Evolutionary conservation across 2,113 vertebrate species (phyloP).

Genomic region (Pangasianodon hypophthalmus): DNA sequence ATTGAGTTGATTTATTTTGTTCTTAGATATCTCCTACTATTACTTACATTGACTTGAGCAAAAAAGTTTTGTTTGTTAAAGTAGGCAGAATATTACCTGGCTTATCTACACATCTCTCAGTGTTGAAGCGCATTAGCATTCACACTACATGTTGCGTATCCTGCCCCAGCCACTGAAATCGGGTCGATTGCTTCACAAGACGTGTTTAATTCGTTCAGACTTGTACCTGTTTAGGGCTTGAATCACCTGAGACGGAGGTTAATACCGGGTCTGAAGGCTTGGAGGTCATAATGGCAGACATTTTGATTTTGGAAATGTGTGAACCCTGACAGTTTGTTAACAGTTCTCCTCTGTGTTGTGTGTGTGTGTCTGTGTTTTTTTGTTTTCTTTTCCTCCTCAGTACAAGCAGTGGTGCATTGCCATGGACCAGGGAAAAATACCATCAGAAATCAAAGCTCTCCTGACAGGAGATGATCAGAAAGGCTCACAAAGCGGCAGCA

Average conservation of each 20-base stretch:
- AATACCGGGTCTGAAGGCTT: not conserved
- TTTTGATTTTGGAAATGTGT: not conserved
- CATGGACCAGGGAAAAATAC: constrained; percentile 99
- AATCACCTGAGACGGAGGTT: not conserved
- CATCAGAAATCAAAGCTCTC: constrained; percentile 95
- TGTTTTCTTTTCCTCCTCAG: constrained; percentile 61
- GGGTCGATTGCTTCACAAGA: no score
- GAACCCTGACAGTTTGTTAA: not conserved
- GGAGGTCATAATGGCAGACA: not conserved
- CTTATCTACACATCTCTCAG: no score
- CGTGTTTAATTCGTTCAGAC: no score
- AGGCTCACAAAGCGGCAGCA: constrained; percentile 73
- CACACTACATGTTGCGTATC: no score
- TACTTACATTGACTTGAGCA: not conserved
- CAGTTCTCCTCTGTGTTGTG: not conserved
- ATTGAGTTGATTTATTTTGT: not conserved
- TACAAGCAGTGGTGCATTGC: constrained; percentile 98
- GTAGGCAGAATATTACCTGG: no score
- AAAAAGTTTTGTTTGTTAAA: not conserved
- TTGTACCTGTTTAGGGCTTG: not conserved
- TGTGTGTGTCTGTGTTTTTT: not conserved
- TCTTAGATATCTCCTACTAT: not conserved
- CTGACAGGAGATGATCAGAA: constrained; percentile 91
- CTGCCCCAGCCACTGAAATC: no score
- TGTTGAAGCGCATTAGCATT: no score